phyloP scores from a whole-genome alignment of 2,797 vertebrate species.

The Zalophus californianus region DNA sequence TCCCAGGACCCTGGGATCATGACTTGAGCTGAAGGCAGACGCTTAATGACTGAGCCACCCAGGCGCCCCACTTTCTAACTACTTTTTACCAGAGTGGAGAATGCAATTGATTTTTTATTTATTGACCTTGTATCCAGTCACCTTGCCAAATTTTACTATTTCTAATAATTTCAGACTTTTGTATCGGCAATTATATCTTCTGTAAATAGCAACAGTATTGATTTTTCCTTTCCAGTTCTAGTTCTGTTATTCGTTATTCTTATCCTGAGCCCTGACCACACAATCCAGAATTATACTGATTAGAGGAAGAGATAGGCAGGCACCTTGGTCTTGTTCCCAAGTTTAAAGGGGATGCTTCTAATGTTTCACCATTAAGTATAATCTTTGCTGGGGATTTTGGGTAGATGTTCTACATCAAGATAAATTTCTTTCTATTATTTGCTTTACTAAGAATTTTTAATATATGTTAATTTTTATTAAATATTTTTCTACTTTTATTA shows the following conservation, averaged over 20 bases:
- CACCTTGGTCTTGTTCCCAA: not conserved
- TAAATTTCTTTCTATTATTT: not conserved
- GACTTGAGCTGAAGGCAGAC: no score
- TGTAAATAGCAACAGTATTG: not conserved
- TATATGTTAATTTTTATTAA: conserved; percentile 19
- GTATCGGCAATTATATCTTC: not conserved
- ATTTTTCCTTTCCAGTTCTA: not conserved
- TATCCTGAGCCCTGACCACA: not conserved
- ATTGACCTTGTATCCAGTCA: not conserved
- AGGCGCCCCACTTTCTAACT: not conserved
- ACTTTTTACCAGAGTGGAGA: not conserved
- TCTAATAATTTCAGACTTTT: not conserved
- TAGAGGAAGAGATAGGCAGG: not conserved
- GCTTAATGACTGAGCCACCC: no score
- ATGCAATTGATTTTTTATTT: not conserved
- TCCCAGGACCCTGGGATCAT: no score
- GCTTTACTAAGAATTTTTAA: not conserved
- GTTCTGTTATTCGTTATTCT: not conserved
- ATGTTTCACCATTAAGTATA: not conserved
- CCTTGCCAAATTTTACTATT: not conserved
- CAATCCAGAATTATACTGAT: not conserved
- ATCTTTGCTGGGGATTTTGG: conserved; percentile 35
- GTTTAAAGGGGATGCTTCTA: not conserved
- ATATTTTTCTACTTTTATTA: conserved; percentile 26
- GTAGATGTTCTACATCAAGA: not conserved